phyloP scores from a whole-genome alignment of 2,888 invertebrate genomes.

The Elegia similella region DNA sequence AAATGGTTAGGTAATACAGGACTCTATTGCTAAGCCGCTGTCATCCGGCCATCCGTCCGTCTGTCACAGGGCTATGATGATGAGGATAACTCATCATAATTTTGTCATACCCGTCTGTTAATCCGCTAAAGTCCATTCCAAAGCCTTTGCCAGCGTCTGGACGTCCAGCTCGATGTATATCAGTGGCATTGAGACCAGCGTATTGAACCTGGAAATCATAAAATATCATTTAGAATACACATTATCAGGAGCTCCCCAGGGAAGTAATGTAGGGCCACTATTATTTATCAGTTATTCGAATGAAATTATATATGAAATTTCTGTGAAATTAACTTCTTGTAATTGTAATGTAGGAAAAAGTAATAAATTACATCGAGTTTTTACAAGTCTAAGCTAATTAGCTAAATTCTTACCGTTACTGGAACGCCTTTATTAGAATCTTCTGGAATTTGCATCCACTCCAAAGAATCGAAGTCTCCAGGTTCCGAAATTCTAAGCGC shows the following conservation, averaged over 20 bases:
- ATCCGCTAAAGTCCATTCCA: conserved; percentile 64
- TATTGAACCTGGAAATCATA: conserved; percentile 39
- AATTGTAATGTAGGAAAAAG: too few relatives aligned
- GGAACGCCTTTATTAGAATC: conserved; percentile 24
- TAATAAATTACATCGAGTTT: not conserved
- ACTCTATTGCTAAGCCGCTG: too few relatives aligned
- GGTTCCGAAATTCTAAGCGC: conserved; percentile 28
- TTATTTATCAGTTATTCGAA: too few relatives aligned
- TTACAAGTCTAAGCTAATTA: not conserved
- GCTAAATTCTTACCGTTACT: conserved; percentile 28
- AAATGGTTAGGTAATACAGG: too few relatives aligned
- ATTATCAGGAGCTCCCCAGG: too few relatives aligned
- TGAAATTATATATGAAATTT: too few relatives aligned
- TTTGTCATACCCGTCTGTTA: conserved; percentile 41
- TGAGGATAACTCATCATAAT: too few relatives aligned
- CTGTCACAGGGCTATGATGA: too few relatives aligned
- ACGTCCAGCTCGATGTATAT: conserved; percentile 40
- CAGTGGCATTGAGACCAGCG: conserved; percentile 39
- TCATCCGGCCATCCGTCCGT: too few relatives aligned
- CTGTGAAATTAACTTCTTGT: too few relatives aligned
- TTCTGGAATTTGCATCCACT: conserved; percentile 34
- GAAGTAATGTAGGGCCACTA: too few relatives aligned
- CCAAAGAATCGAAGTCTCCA: conserved; percentile 35
- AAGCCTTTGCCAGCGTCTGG: conserved; percentile 29
- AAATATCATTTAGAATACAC: not conserved